phyloP scores from a whole-genome alignment of 1,140 invertebrate genomes.

The Lutraria rhynchaena region DNA sequence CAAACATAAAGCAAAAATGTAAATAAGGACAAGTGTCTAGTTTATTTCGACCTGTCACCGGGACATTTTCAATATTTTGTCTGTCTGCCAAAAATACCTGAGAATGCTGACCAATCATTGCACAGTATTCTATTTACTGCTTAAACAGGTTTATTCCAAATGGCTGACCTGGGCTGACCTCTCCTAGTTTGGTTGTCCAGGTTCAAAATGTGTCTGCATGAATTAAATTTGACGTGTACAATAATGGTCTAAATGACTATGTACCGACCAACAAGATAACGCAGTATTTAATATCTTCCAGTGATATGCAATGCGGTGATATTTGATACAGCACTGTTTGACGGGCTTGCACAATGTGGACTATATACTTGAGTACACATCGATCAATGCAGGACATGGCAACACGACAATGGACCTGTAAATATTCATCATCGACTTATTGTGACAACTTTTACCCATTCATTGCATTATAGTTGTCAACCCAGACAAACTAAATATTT shows the following conservation, averaged over 20 bases:
- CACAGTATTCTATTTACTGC: conserved; percentile 47
- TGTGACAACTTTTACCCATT: conserved; percentile 42
- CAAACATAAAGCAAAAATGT: conserved; percentile 22
- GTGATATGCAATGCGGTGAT: conserved; percentile 42
- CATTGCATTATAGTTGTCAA: neutral
- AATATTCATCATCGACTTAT: conserved; percentile 31
- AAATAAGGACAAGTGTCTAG: conserved; percentile 31
- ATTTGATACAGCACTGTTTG: conserved; percentile 56
- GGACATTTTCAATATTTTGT: conserved; percentile 47
- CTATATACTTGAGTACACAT: conserved; percentile 55
- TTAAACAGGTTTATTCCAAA: conserved; percentile 23
- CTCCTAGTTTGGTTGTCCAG: conserved; percentile 51
- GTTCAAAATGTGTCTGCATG: conserved; percentile 33
- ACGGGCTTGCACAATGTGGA: conserved; percentile 55
- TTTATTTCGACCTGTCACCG: conserved; percentile 46
- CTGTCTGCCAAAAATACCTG: conserved; percentile 47
- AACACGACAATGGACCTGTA: conserved; percentile 34
- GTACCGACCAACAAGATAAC: conserved; percentile 23
- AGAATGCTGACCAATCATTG: conserved; percentile 51
- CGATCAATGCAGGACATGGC: conserved; percentile 54
- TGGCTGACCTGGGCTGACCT: conserved; percentile 51
- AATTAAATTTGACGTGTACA: conserved; percentile 26
- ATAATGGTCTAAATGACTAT: conserved; percentile 37
- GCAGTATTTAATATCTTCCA: neutral
- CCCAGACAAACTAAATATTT: no score